Base-by-base conservation (phyloP, 2,797 vertebrate genomes). In the Naso thynnoides region DNA sequence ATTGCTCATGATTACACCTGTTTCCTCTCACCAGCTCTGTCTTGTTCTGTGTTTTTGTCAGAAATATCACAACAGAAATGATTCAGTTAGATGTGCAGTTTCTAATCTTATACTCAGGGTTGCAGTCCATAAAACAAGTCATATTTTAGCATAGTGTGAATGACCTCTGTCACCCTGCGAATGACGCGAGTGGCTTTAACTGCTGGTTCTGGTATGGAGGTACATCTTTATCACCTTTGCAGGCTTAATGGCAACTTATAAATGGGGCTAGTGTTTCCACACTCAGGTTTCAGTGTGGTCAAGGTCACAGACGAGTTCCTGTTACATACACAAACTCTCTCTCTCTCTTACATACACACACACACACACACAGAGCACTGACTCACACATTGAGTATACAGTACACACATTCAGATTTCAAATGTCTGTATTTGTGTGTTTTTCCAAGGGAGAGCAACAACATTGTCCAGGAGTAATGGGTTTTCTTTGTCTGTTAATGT, bases 171-270 rank as follows among this genome's bases (percentile, higher is more conserved):
- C 76, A 66, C 78, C 77, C 78, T 73, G 70, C 36, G 75, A 88
- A 85, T 87, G 90, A 90, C 79, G 77, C 71, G 72, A 1, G 81
- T 67, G 60, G 76, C 79, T 78, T 87, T 82, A 86, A 85, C 62
- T 57, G 76, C 70, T 38, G 55, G 45, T 44, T 7, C 70, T 87
- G 86, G 86, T 71, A 89, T 89, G 89, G 83, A 81, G 78, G 70
- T 82, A 83, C 86, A 89, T 89, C 86, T 91, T 91, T 89, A 90
- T 91, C 91, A 88, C 89, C 88, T 88, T 85, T 77, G 81, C 79
- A 82, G 79, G 79, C 84, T 81, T 89, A 89, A 90, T 89, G 86
- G 73, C 82, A 78, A 90, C 84, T 88, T 89, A 88, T 86, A 92
- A 91, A 89, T 81, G 88, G 86, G 81, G 73, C 80, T 85, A 61